A percentile compares a stretch with the other conserved stretches of the same genome.
Conservation (phyloP, 2,797 vertebrate species). For the Halcyon badia region DNA sequence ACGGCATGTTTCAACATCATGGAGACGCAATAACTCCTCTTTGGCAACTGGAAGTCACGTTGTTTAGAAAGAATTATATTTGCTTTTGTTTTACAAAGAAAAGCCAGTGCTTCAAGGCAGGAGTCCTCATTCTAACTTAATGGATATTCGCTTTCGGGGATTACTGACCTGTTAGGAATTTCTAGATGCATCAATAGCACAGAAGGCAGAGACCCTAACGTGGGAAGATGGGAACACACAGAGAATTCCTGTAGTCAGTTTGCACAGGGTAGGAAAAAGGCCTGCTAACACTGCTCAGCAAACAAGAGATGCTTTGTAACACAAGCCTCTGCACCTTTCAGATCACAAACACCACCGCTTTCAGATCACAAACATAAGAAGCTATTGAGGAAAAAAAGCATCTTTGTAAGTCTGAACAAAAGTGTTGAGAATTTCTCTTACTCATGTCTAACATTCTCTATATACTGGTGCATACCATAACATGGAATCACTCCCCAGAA, state of each 20-base stretch:
- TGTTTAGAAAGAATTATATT: not conserved
- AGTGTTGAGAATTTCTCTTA: not conserved
- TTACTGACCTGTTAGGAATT: not conserved
- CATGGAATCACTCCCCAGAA: not conserved
- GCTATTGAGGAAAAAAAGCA: not conserved
- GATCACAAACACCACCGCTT: not conserved
- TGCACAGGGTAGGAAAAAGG: not conserved
- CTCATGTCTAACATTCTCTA: slow-evolving; percentile 8
- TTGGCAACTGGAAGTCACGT: not conserved
- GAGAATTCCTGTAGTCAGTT: not conserved
- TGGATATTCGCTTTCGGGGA: not conserved
- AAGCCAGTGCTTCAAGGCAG: not conserved
- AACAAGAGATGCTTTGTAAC: not conserved
- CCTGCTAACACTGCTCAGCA: not conserved
- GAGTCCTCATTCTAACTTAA: not conserved
- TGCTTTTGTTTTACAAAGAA: not conserved
- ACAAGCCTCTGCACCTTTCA: not conserved
- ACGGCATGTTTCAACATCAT: not conserved
- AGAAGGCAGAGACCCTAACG: not conserved
- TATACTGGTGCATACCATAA: not conserved
- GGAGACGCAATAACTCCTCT: not conserved
- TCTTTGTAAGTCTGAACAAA: slow-evolving; percentile 18
- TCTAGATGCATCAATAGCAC: not conserved
- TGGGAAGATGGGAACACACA: not conserved
- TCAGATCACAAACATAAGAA: not conserved